Percentiles rank a stretch among this genome's conserved stretches.
phyloP scores from a whole-genome alignment of 2,888 invertebrate species.

The Troides oblongomaculatus region DNA sequence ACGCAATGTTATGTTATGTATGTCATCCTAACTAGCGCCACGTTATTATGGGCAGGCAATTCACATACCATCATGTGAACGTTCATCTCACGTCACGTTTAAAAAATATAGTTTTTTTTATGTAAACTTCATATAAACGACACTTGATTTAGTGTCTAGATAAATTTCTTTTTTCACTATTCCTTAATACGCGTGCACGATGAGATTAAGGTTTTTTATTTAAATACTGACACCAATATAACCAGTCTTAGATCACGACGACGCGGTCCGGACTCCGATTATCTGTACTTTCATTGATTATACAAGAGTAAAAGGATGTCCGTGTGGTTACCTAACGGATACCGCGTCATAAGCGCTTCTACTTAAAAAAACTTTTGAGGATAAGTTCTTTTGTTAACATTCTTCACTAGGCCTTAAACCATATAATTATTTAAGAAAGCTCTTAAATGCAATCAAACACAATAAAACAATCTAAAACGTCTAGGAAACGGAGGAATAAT shows the following conservation, averaged over 20 bases:
- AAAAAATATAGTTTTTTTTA: too few species aligned
- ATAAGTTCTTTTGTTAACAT: not conserved
- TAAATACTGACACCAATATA: not conserved
- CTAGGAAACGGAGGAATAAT: constrained; percentile 1
- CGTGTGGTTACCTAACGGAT: constrained; percentile 7
- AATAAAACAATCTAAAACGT: constrained; percentile 22
- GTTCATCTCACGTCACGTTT: too few species aligned
- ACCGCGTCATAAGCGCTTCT: not conserved
- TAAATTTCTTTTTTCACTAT: not conserved
- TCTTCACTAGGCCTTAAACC: not conserved
- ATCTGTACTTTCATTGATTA: constrained; percentile 9
- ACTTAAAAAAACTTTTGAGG: not conserved
- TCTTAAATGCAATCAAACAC: constrained; percentile 8
- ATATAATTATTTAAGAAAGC: constrained; percentile 17
- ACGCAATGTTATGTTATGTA: too few species aligned
- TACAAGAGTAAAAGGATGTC: constrained; percentile 24
- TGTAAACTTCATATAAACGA: too few species aligned
- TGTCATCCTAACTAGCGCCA: too few species aligned
- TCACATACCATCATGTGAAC: too few species aligned
- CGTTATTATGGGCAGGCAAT: too few species aligned
- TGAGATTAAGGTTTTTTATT: not conserved
- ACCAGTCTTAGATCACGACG: not conserved
- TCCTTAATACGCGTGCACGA: not conserved
- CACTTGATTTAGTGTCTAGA: too few species aligned
- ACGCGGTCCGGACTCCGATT: not conserved